phyloP scores from a whole-genome alignment of 2,797 vertebrate species.

The Mareca penelope region DNA sequence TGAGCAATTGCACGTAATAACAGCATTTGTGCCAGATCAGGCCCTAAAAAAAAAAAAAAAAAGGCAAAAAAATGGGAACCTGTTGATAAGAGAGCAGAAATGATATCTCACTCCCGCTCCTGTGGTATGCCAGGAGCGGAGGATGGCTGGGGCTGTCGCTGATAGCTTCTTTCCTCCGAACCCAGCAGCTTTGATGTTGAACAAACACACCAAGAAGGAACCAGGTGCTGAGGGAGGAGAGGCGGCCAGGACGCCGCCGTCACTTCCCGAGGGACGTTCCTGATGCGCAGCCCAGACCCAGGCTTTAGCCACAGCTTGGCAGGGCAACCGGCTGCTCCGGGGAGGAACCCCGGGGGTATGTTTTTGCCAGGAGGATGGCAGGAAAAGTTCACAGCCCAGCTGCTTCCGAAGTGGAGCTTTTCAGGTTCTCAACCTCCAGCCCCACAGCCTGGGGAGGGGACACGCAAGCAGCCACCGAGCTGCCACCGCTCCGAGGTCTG shows the following conservation, averaged over 20 bases:
- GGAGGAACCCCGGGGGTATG: not conserved
- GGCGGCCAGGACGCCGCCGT: accelerated
- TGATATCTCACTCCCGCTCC: not conserved
- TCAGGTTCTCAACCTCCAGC: not conserved
- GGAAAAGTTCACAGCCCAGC: not conserved
- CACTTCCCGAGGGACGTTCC: not conserved
- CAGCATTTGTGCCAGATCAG: not conserved
- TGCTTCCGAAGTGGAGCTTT: not conserved
- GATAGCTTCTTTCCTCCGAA: not conserved
- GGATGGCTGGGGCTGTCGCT: not conserved
- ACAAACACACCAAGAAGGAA: not conserved
- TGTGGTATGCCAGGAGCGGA: not conserved
- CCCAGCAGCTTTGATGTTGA: not conserved
- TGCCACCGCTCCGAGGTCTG: accelerated
- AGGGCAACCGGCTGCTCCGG: not conserved
- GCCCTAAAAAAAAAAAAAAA: not conserved
- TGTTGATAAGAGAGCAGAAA: not conserved
- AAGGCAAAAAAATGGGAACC: not conserved
- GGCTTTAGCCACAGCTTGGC: not conserved
- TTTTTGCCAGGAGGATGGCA: not conserved
- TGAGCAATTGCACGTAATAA: not conserved
- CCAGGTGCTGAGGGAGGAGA: not conserved
- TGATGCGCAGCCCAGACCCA: not conserved
- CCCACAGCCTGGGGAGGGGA: not conserved
- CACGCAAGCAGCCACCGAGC: not conserved